Evolutionary conservation across 2,113 vertebrate genomes (phyloP).

Genomic region (Sphaerodactylus townsendi): DNA sequence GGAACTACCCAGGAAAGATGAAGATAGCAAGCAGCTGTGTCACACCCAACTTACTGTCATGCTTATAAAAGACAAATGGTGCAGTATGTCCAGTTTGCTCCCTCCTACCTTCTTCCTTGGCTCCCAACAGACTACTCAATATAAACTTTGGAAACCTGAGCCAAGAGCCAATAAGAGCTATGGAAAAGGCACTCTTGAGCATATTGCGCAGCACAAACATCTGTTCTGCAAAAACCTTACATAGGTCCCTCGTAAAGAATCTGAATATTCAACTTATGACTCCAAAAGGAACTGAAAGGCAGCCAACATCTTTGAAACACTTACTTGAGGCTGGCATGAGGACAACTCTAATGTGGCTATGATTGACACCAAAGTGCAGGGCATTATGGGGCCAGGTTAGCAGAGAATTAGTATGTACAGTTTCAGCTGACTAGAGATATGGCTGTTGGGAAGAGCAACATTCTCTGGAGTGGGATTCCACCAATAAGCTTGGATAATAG

Average conservation of each 20-base stretch:
- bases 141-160: conserved; percentile 16
- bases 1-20: background rate
- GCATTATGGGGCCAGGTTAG: background rate
- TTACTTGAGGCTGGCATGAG: background rate
- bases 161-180: conserved; percentile 8
- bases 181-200: conserved; percentile 20
- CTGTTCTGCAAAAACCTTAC: conserved; percentile 48
- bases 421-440: background rate
- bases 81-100: background rate
- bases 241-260: conserved; percentile 32
- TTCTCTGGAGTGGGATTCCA: background rate
- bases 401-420: background rate
- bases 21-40: background rate
- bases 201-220: conserved; percentile 45
- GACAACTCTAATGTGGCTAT: background rate
- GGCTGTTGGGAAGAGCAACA: background rate
- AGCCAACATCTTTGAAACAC: conserved; percentile 13
- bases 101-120: background rate
- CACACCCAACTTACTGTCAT: background rate
- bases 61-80: background rate
- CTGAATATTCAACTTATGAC: conserved; percentile 17
- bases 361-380: background rate
- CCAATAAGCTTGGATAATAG: background rate
- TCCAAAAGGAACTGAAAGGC: conserved; percentile 14
- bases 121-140: background rate